These are phyloP conservation scores for Lutraria lutraria DNA, from an alignment of 2,888 invertebrate genomes.

Conservation along the genomic window DNA sequence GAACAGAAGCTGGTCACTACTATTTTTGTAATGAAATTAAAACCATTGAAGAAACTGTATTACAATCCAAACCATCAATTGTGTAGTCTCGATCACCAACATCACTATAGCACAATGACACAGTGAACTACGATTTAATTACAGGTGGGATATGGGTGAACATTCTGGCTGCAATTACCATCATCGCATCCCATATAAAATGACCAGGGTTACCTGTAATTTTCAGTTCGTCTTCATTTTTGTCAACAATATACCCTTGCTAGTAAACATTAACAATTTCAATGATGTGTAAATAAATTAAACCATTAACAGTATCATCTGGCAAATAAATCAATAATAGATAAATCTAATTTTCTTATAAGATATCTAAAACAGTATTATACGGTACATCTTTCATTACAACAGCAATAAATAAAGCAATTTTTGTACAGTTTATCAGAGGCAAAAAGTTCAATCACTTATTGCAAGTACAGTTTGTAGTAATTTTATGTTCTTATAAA, in stretches of 20 bases:
- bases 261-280: neutral
- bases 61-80: neutral
- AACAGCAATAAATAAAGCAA: too few species aligned
- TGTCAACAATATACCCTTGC: conserved; percentile 16
- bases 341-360: neutral
- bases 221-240: neutral
- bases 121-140: neutral
- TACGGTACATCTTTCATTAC: neutral
- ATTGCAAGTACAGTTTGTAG: too few species aligned
- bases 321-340: neutral
- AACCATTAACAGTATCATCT: conserved; percentile 6
- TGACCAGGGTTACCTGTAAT: neutral
- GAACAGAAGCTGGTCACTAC: conserved; percentile 24
- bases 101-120: conserved; percentile 20
- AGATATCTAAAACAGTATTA: neutral
- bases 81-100: neutral
- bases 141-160: neutral
- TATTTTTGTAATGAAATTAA: neutral
- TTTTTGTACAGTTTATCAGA: too few species aligned
- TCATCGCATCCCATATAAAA: neutral
- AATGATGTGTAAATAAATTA: neutral
- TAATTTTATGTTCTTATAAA: too few species aligned
- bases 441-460: too few species aligned
- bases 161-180: neutral
- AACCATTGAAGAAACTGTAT: neutral